These are phyloP conservation scores for Cylas formicarius DNA, from an alignment of 1,140 invertebrate genomes.

Conservation along the genomic window DNA sequence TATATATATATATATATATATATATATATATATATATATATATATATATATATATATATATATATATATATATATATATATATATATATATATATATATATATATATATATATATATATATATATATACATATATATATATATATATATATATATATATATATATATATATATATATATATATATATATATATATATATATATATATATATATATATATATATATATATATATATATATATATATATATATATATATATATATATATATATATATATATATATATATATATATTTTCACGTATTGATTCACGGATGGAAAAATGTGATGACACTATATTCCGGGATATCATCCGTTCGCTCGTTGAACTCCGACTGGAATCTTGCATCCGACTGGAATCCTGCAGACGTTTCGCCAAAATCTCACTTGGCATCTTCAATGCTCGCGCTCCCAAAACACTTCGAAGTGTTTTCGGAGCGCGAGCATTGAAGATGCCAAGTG, in stretches of 20 bases:
- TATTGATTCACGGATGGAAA: background rate
- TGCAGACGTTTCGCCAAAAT: too few relatives aligned
- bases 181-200: constrained; percentile 7
- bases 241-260: constrained; percentile 7
- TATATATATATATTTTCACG: constrained; percentile 3
- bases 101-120: background rate
- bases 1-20: constrained; percentile 12
- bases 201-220: constrained; percentile 7
- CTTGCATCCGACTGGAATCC: too few relatives aligned
- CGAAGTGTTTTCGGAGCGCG: too few relatives aligned
- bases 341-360: too few relatives aligned
- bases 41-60: constrained; percentile 3
- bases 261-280: constrained; percentile 7
- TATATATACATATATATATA: background rate
- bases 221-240: background rate
- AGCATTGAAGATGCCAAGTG: too few relatives aligned
- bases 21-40: constrained; percentile 1
- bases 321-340: too few relatives aligned
- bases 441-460: too few relatives aligned
- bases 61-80: constrained; percentile 7
- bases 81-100: constrained; percentile 6
- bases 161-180: constrained; percentile 4
- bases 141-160: background rate
- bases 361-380: too few relatives aligned
- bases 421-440: too few relatives aligned